Percentiles rank a stretch among this genome's conserved stretches.
Conservation (phyloP, 1,140 invertebrate species). For the Centruroides vittatus region DNA sequence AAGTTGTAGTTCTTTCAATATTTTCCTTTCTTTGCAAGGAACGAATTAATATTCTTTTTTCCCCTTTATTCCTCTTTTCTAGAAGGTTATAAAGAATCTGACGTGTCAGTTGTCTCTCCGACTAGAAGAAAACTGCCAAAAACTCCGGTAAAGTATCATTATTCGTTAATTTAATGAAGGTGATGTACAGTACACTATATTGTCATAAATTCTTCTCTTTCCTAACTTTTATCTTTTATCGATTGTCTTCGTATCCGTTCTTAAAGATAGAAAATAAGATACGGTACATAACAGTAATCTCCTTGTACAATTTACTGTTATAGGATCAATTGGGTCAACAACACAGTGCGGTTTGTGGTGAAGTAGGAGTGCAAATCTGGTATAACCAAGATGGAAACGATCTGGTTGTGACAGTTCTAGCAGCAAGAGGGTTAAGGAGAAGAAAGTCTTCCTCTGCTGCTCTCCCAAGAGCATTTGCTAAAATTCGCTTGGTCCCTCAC, state of each 20-base stretch:
- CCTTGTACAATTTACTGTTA: neutral
- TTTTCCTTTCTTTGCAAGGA: too few species aligned
- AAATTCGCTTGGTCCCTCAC: conserved; percentile 56
- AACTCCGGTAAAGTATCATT: conserved; percentile 55
- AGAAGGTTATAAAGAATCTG: neutral
- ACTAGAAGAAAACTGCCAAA: conserved; percentile 82
- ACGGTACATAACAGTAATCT: neutral
- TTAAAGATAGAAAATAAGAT: neutral
- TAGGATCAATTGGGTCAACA: neutral
- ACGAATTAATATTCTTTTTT: too few species aligned
- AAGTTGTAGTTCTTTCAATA: too few species aligned
- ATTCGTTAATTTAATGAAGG: neutral
- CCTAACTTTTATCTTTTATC: too few species aligned
- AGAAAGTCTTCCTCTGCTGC: conserved; percentile 43
- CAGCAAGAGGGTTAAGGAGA: conserved; percentile 58
- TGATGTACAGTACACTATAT: too few species aligned
- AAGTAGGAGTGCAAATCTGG: conserved; percentile 71
- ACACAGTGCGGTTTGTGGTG: conserved; percentile 28
- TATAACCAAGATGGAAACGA: conserved; percentile 66
- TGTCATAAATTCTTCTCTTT: too few species aligned
- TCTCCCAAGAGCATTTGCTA: conserved; percentile 63
- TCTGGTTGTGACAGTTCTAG: conserved; percentile 63
- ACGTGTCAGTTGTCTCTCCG: conserved; percentile 40
- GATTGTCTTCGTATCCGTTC: too few species aligned
- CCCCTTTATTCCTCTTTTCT: too few species aligned